Evolutionary conservation across 2,888 invertebrate genomes (phyloP), one percentile per base, ranked within the genome.

Genomic region (Oscheius myriophilus): DNA sequence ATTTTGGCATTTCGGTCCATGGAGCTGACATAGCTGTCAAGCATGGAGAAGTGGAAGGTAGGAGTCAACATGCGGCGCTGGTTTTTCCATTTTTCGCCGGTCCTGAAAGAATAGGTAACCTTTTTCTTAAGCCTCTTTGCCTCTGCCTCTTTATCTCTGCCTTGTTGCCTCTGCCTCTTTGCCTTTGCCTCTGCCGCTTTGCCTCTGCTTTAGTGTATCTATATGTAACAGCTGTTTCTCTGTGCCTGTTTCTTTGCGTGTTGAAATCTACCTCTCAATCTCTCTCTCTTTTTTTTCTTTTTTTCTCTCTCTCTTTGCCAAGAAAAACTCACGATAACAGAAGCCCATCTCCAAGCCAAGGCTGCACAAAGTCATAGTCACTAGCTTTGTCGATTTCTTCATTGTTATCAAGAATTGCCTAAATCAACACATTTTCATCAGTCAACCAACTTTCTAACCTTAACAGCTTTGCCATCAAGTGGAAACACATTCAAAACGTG

Each of bases 41-140:
- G 83, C 66, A 89, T 88, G 63, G 87, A 86, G 80, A 89, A 89
- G 78, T 90, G 89, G 76, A 90, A 90, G 1, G 89, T 87, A 16
- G 89, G 89, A 0, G 89, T 89, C 53, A 89, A 80, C 79, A 89
- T 81, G 72, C 87, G 87, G 23, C 89, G 80, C 41, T 88, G 82
- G 1, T 72, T 71, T 26, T 85, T 86, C 89, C 89, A 90, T 80
- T 89, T 89, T 3, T 81, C 80, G 11, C 88, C 89, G 59, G 87
- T 87, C 79, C 89, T 88, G 70, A 43, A 83, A 49, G n/a, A n/a
- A n/a, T n/a, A n/a, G n/a, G n/a, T n/a, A n/a, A n/a, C n/a, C n/a
- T n/a, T n/a, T n/a, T n/a, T n/a, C n/a, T n/a, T n/a, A n/a, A n/a
- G n/a, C n/a, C n/a, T n/a, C n/a, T n/a, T n/a, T n/a, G n/a, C n/a